Evolutionary conservation across 2,113 vertebrate genomes (phyloP), one percentile per base, ranked within the genome.

Genomic region (Ciconia boyciana): DNA sequence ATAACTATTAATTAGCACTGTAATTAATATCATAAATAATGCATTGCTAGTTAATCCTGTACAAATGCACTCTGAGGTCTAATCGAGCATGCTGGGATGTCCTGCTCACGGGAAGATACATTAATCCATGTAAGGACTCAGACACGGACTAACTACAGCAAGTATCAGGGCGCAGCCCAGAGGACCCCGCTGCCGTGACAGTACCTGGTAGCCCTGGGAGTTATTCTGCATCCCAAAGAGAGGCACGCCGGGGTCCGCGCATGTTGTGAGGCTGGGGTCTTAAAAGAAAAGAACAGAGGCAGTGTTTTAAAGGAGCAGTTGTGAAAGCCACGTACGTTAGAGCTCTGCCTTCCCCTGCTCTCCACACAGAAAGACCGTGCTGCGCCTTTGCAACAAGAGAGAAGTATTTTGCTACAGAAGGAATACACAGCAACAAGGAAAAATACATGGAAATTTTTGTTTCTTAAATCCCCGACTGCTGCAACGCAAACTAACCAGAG

Each of bases 121-220:
- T 6, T 10, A 17, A 52, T 4, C 44, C 64, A 2, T 0, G 7
- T 6, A 10, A 22, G 36, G 79, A 7, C 48, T 64, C 16, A 1
- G 49, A 10, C 10, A 4, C 0, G 15, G 32, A 4, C 1, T 0
- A 2, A 49, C 28, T 34, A 9, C 29, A 14, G 60, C 17, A 0
- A 11, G n/a, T 3, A 4, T 0, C 4, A 2, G 26, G 83, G 26
- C 0, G 2, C 72, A 16, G 25, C 14, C 1, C 3, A 16, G 46
- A 66, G 65, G 28, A 15, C 31, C 31, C 54, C 5, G 1, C 28
- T 14, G 17, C 65, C 3, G 2, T 0, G 43, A 20, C 61, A 3
- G 80, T 98, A 99, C 99, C 99, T 99, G 99, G 93, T 98, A 99
- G 89, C 99, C 99, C 97, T 99, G 99, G 94, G 99, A 99, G 95